These are phyloP conservation scores for Dynastes grantii DNA, from an alignment of 2,888 invertebrate genomes.

Conservation along the genomic window DNA sequence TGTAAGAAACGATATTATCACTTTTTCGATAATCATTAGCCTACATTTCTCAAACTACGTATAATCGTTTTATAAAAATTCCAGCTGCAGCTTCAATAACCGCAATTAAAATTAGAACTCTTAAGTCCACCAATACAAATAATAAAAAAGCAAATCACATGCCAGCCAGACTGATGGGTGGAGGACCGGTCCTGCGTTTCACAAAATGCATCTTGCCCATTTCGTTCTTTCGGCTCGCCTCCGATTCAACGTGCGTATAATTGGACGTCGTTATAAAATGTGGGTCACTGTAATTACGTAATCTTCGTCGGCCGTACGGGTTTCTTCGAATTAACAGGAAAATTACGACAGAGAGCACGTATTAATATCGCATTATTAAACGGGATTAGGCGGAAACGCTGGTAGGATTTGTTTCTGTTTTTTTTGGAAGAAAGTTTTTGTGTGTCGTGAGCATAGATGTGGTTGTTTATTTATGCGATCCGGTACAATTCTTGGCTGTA, in stretches of 20 bases:
- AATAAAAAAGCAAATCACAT: too few relatives aligned
- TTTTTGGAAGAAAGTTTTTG: neutral
- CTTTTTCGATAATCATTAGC: too few relatives aligned
- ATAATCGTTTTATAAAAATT: too few relatives aligned
- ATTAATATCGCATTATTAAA: slow-evolving; percentile 29
- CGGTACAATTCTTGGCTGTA: too few relatives aligned
- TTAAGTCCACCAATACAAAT: too few relatives aligned
- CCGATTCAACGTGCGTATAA: slow-evolving; percentile 18
- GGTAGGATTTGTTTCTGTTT: neutral
- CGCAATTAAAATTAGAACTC: too few relatives aligned
- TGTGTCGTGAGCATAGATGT: neutral
- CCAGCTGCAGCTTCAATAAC: too few relatives aligned
- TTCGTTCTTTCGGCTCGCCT: neutral
- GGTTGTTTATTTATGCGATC: too few relatives aligned
- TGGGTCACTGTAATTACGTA: slow-evolving; percentile 39
- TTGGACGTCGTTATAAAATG: slow-evolving; percentile 32
- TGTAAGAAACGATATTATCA: too few relatives aligned
- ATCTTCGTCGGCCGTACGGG: slow-evolving; percentile 17
- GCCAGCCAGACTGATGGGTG: too few relatives aligned
- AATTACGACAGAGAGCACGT: slow-evolving; percentile 15
- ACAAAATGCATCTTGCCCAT: neutral
- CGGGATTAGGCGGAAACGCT: slow-evolving; percentile 5
- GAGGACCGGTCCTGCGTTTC: neutral
- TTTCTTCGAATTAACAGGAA: slow-evolving; percentile 25
- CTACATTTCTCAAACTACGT: too few relatives aligned